Evolutionary conservation across 2,888 invertebrate genomes (phyloP).

Genomic region (Mystacides longicornis): DNA sequence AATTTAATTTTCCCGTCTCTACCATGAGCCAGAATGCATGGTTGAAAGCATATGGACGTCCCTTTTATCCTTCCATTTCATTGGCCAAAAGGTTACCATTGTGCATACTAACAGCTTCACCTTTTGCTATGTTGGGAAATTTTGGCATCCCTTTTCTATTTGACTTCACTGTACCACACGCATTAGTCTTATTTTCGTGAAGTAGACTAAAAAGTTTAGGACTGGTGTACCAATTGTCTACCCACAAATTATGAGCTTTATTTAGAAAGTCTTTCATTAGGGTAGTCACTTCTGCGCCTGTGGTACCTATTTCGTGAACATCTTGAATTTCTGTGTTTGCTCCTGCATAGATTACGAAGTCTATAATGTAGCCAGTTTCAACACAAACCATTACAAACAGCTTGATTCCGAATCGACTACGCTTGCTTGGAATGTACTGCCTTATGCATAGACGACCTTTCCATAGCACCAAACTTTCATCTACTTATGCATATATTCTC

Average conservation of each 20-base stretch:
- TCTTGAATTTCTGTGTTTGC: not conserved
- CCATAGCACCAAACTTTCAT: not conserved
- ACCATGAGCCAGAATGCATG: constrained; percentile 24
- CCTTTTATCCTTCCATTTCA: constrained; percentile 29
- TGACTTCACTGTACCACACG: not conserved
- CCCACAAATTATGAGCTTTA: not conserved
- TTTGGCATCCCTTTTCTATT: not conserved
- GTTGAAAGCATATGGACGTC: constrained; percentile 29
- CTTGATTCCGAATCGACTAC: not conserved
- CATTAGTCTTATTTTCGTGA: not conserved
- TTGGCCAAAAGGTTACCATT: not conserved
- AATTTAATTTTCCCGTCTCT: not conserved
- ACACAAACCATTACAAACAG: not conserved
- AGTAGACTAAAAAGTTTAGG: not conserved
- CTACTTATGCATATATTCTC: not conserved
- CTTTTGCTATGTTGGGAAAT: not conserved
- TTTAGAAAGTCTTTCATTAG: not conserved
- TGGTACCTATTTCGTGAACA: too few relatives aligned
- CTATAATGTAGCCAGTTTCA: not conserved
- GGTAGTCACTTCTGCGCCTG: too few relatives aligned
- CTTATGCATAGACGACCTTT: not conserved
- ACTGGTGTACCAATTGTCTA: not conserved
- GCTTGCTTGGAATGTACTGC: not conserved
- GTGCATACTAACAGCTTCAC: not conserved
- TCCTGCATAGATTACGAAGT: not conserved